phyloP scores from a whole-genome alignment of 2,113 vertebrate genomes.

The Xiphorhynchus elegans region DNA sequence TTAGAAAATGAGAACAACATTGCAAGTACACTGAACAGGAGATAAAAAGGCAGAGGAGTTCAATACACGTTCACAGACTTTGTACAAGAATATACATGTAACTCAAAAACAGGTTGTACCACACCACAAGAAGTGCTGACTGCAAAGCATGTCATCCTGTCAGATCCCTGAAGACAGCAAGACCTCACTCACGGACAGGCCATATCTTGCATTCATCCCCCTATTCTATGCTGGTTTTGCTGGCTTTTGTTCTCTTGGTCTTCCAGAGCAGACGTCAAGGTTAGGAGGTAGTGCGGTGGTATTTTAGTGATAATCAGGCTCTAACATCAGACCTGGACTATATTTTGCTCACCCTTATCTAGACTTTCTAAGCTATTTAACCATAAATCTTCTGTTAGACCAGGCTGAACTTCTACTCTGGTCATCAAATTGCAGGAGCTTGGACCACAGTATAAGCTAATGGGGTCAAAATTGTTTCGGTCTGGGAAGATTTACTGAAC shows the following conservation, averaged over 20 bases:
- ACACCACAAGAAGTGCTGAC: background rate
- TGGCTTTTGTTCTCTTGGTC: background rate
- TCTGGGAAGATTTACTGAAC: background rate
- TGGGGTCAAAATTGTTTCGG: background rate
- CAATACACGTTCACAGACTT: conserved; percentile 31
- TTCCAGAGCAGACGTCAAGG: background rate
- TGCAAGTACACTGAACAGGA: background rate
- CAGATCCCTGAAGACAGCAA: background rate
- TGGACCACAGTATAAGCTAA: background rate
- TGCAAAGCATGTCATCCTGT: background rate
- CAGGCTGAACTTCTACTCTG: background rate
- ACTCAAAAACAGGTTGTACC: conserved; percentile 37
- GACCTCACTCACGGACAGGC: background rate
- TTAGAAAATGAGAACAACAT: conserved; percentile 32
- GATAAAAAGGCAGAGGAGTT: conserved; percentile 42
- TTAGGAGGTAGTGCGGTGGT: background rate
- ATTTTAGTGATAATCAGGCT: background rate
- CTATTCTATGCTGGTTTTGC: background rate
- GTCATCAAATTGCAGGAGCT: background rate
- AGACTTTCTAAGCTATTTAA: background rate
- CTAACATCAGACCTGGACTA: background rate
- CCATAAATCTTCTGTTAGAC: background rate
- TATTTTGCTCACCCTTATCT: background rate
- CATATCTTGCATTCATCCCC: background rate
- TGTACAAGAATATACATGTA: conserved; percentile 50